Base-by-base conservation (phyloP, 2,113 vertebrate species). In the Echinops telfairi region DNA sequence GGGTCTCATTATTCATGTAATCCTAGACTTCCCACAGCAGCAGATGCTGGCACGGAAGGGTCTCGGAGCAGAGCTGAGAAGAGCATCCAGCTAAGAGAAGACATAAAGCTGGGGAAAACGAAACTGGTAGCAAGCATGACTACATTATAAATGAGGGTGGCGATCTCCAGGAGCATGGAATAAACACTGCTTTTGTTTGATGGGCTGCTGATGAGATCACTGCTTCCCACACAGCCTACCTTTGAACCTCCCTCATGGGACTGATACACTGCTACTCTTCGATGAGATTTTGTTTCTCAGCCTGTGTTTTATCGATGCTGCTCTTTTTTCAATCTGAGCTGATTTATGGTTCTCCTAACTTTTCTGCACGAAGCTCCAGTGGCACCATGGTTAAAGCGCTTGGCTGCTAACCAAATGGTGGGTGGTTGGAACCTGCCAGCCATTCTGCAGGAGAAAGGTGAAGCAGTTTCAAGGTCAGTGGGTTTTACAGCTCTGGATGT, bases 1-100 rank as follows among this genome's bases (percentile, higher is more conserved):
- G 33, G 23, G 33, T 83, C 83, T 96, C 88, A 40, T 94, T 84
- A 89, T 66, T 95, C 68, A 83, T 58, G 73, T 91, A 66, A 58
- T 86, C 80, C 83, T 47, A 71, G 40, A n/a, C 57, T 89, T 88
- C n/a, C 64, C 83, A 64, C 27, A 88, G 70, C 9, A 76, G 57
- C 36, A 73, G n/a, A 36, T 66, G n/a, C 0, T 0, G 36, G 27
- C 17, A 33, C 38, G 7, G 79, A 64, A 38, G n/a, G n/a, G 36
- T 73, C 14, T 33, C 38, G 12, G 22, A 19, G 23, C 14, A 20
- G 47, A 83, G 84, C 22, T 36, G 22, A 82, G n/a, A 83, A 76
- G 73, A 92, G 64, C 27, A 66, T 38, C n/a, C 79, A 71, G 57
- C 16, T 71, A 78, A 71, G 84, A 92, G 77, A 8, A 95, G 38